Evolutionary conservation across 1,140 invertebrate genomes (phyloP), one percentile per base, ranked within the genome.

Genomic region (Wasmannia auropunctata): DNA sequence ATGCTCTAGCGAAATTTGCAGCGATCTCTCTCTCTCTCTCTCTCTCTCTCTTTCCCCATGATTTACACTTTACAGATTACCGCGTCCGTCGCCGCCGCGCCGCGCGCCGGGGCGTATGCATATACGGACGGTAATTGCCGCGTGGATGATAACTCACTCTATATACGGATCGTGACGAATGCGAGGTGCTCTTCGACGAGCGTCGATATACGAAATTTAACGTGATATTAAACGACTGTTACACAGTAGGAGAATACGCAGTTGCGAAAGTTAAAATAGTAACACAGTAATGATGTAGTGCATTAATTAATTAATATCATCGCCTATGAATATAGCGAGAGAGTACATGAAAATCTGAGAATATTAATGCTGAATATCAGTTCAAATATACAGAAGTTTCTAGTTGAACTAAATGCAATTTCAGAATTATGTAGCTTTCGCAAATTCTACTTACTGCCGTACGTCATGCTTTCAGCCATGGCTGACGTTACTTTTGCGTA

Each of bases 1-100:
- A 60, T 58, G 87, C 72, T 85, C 86, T 11, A 86, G n/a, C 76
- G 70, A 67, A 25, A 80, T 58, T 40, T 79, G 85, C n/a, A n/a
- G n/a, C 80, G 51, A 80, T 34, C 65, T 54, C 19, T 11, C n/a
- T n/a, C n/a, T n/a, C n/a, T n/a, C n/a, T n/a, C n/a, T n/a, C n/a
- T n/a, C n/a, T n/a, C n/a, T n/a, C n/a, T n/a, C n/a, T n/a, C n/a
- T n/a, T n/a, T n/a, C n/a, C n/a, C 79, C 28, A 10, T 37, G 46
- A 56, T 67, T 67, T 74, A 63, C 19, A 19, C 49, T 67, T 67
- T 74, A 63, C 19, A 19, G 67, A 22, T 81, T 81, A 58, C 62
- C 58, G 11, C 37, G n/a, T n/a, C n/a, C n/a, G n/a, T n/a, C n/a
- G n/a, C n/a, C n/a, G n/a, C n/a, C n/a, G n/a, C n/a, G n/a, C n/a